Evolutionary conservation across 1,140 invertebrate genomes (phyloP).

Genomic region (Hestina assimilis): DNA sequence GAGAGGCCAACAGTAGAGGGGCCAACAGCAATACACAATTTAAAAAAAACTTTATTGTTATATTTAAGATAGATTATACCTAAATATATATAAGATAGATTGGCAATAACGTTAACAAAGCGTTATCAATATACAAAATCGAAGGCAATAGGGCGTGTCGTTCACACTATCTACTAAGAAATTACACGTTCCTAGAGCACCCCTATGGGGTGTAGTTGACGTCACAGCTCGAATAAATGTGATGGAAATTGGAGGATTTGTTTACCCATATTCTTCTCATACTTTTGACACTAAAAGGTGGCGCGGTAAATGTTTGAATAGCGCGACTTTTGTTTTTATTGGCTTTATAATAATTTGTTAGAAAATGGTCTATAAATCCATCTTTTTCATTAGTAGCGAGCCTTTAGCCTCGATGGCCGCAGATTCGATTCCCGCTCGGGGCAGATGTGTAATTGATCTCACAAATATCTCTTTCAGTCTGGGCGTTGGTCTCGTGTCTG

Average conservation of each 20-base stretch:
- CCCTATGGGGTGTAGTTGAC: conserved; percentile 40
- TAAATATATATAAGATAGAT: conserved; percentile 19
- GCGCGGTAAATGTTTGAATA: conserved; percentile 31
- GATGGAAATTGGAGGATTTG: conserved; percentile 78
- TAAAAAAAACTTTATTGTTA: no score
- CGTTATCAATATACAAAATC: conserved; percentile 57
- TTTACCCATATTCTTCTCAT: conserved; percentile 75
- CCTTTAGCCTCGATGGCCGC: no score
- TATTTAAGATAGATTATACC: no score
- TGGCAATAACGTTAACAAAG: conserved; percentile 47
- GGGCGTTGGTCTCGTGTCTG: no score
- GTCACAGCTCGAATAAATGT: conserved; percentile 74
- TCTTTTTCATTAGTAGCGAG: no score
- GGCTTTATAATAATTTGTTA: conserved; percentile 11
- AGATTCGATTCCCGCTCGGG: no score
- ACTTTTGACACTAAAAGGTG: conserved; percentile 76
- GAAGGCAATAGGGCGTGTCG: conserved; percentile 67
- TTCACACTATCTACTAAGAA: conserved; percentile 74
- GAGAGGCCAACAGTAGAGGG: no score
- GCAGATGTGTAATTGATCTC: no score
- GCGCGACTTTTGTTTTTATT: conserved; percentile 35
- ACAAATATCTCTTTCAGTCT: no score
- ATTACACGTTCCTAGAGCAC: conserved; percentile 59
- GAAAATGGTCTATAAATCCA: no score
- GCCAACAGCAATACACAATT: no score